Evolutionary conservation across 1,140 invertebrate species (phyloP).

Genomic region (roundworm (Caenorhabditis elegans)): DNA sequence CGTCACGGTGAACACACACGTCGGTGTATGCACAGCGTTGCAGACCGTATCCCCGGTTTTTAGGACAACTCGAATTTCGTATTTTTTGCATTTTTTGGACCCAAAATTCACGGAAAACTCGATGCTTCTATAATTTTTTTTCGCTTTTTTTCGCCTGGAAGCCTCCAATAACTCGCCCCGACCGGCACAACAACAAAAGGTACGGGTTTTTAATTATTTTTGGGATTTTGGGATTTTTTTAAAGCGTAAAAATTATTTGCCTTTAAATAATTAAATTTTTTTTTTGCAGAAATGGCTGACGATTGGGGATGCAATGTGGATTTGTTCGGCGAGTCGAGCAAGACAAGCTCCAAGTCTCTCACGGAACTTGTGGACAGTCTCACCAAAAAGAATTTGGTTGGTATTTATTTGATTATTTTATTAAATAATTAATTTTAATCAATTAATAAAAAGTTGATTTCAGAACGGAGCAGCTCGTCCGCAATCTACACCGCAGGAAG

Average conservation of each 20-base stretch:
- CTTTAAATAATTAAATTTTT: background rate
- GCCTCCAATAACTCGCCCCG: background rate
- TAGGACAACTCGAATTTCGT: slow-evolving; percentile 19
- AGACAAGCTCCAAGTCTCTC: slow-evolving; percentile 15
- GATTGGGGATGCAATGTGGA: slow-evolving; percentile 34
- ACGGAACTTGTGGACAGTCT: slow-evolving; percentile 37
- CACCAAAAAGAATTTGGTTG: slow-evolving; percentile 16
- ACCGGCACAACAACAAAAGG: background rate
- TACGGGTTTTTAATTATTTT: background rate
- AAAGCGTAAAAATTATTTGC: background rate
- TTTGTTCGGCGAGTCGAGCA: slow-evolving; percentile 11
- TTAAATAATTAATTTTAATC: too few relatives aligned
- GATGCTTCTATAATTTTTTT: slow-evolving; percentile 21
- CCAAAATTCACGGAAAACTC: background rate
- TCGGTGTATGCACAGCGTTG: background rate
- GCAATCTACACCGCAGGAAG: background rate
- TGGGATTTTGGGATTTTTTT: too few relatives aligned
- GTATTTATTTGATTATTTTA: background rate
- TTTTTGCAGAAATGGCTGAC: slow-evolving; percentile 25
- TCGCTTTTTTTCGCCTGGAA: background rate
- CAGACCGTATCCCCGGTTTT: background rate
- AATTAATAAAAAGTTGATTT: too few relatives aligned
- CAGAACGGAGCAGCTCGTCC: background rate
- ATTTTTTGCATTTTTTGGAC: background rate
- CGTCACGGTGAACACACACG: background rate